phyloP scores from a whole-genome alignment of 2,888 invertebrate species.

The Oligia latruncula region DNA sequence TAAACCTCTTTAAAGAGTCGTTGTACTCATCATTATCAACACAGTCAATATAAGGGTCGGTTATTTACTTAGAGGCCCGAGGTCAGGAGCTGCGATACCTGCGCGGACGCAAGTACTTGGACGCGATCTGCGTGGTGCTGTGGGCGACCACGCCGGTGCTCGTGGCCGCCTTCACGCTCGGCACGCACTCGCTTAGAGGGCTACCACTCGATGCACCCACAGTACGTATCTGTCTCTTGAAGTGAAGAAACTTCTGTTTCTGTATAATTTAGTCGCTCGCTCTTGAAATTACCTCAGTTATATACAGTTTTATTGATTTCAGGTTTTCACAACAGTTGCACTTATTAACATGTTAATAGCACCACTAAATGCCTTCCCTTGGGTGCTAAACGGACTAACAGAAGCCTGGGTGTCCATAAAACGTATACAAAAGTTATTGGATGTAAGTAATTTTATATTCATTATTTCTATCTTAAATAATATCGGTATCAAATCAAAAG shows the following conservation, averaged over 20 bases:
- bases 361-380: conserved; percentile 99
- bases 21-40: background rate
- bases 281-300: background rate
- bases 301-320: conserved; percentile 48
- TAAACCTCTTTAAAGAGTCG: background rate
- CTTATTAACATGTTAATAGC: conserved; percentile 98
- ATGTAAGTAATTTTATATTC: conserved; percentile 88
- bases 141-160: conserved; percentile 99
- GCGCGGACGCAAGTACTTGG: conserved; percentile 97
- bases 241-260: conserved; percentile 4
- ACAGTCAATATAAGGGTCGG: background rate
- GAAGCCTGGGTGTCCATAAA: conserved; percentile 98
- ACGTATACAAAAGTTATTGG: conserved; percentile 95
- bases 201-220: conserved; percentile 96
- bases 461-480: background rate
- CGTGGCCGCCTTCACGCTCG: conserved; percentile 95
- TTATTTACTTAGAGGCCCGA: conserved; percentile 89
- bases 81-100: conserved; percentile 94
- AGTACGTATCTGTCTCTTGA: conserved; percentile 77
- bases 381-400: conserved; percentile 98
- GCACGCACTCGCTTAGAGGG: conserved; percentile 94
- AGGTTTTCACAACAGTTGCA: conserved; percentile 97
- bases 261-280: background rate
- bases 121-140: conserved; percentile 99
- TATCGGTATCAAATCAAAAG: conserved; percentile 3